Conservation (phyloP, 2,797 vertebrate species). For the Microchirus variegatus region DNA sequence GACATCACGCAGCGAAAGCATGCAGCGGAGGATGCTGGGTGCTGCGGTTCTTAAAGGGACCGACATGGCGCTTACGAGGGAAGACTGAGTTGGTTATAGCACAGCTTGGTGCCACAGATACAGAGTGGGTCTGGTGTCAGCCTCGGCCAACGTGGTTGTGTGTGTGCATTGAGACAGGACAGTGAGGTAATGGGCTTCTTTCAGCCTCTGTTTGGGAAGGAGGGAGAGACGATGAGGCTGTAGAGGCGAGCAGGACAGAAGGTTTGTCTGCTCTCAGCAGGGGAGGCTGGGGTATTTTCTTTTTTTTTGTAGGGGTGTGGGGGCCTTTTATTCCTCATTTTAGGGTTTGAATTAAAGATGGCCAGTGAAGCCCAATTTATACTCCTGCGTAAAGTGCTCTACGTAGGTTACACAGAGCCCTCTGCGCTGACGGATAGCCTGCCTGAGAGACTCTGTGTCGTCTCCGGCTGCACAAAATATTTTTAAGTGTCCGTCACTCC, state of each 20-base stretch:
- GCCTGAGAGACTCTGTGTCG: too few relatives aligned
- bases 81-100: slow-evolving; percentile 57
- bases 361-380: too few relatives aligned
- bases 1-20: slow-evolving; percentile 65
- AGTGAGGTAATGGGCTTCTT: slow-evolving; percentile 69
- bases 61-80: slow-evolving; percentile 45
- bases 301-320: slow-evolving; percentile 2
- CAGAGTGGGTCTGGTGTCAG: slow-evolving; percentile 59
- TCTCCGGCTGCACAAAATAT: too few relatives aligned
- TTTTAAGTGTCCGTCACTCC: too few relatives aligned
- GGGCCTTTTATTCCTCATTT: slow-evolving; percentile 23
- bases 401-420: too few relatives aligned
- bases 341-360: slow-evolving; percentile 14
- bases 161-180: slow-evolving; percentile 59
- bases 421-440: too few relatives aligned
- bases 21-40: slow-evolving; percentile 74
- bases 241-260: slow-evolving; percentile 44
- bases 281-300: slow-evolving; percentile 33
- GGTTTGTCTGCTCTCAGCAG: slow-evolving; percentile 66
- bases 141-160: slow-evolving; percentile 41
- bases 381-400: too few relatives aligned
- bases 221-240: slow-evolving; percentile 32
- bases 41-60: slow-evolving; percentile 79
- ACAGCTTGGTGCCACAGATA: slow-evolving; percentile 69
- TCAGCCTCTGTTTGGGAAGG: slow-evolving; percentile 44